A percentile compares a stretch with the other conserved stretches of the same genome.
Conservation (phyloP, 2,888 invertebrate genomes). For the Coleophora flavipennella region DNA sequence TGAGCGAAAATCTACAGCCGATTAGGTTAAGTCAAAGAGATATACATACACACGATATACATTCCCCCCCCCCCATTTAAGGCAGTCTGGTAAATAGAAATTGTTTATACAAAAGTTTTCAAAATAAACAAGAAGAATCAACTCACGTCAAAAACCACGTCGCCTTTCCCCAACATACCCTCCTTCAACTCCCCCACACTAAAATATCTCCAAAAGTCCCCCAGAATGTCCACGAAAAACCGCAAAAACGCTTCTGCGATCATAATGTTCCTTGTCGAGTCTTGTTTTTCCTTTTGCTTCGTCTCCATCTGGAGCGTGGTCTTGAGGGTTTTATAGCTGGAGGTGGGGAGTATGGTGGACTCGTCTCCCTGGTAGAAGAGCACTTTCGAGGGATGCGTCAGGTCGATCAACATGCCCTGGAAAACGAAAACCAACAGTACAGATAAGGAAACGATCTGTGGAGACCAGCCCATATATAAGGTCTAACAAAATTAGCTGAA, state of each 20-base stretch:
- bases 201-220: slow-evolving; percentile 77
- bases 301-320: slow-evolving; percentile 62
- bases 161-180: slow-evolving; percentile 41
- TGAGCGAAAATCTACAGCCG: too few relatives aligned
- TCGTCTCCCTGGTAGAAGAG: slow-evolving; percentile 83
- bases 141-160: slow-evolving; percentile 58
- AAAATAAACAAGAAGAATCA: too few relatives aligned
- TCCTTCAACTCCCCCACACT: slow-evolving; percentile 35
- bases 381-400: slow-evolving; percentile 72
- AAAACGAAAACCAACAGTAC: too few relatives aligned
- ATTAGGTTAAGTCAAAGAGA: too few relatives aligned
- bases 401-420: slow-evolving; percentile 82
- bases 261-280: slow-evolving; percentile 74
- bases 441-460: too few relatives aligned
- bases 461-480: too few relatives aligned
- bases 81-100: too few relatives aligned
- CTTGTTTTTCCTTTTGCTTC: slow-evolving; percentile 45
- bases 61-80: too few relatives aligned
- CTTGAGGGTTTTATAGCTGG: slow-evolving; percentile 78
- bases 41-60: too few relatives aligned
- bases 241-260: slow-evolving; percentile 85
- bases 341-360: slow-evolving; percentile 79
- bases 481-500: too few relatives aligned
- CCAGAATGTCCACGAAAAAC: slow-evolving; percentile 83
- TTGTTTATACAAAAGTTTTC: too few relatives aligned